phyloP scores from a whole-genome alignment of 2,113 vertebrate genomes.

The Callipepla californica region DNA sequence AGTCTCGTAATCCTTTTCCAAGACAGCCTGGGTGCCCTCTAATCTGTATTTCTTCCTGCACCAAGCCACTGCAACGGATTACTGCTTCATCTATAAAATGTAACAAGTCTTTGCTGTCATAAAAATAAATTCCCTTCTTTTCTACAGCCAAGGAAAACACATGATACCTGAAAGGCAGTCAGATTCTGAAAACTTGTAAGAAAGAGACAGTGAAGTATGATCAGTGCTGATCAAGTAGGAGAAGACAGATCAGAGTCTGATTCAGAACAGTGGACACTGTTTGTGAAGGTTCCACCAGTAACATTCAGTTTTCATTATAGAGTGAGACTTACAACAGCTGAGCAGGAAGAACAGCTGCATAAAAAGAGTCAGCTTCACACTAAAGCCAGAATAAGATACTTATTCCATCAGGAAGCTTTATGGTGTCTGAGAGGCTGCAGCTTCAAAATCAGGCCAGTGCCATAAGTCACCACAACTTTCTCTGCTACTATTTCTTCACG shows the following conservation, averaged over 20 bases:
- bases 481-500: background rate
- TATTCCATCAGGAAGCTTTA: background rate
- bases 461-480: background rate
- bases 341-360: background rate
- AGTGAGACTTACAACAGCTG: background rate
- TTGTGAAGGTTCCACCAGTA: background rate
- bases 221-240: no score
- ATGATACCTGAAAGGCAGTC: background rate
- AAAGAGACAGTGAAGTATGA: no score
- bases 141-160: background rate
- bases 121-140: background rate
- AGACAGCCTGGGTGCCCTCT: background rate
- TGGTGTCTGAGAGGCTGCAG: background rate
- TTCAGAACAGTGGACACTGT: no score
- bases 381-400: background rate
- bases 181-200: background rate
- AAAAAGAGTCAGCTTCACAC: background rate
- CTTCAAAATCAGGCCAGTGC: background rate
- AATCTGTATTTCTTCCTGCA: background rate
- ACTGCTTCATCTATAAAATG: background rate
- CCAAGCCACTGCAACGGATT: background rate
- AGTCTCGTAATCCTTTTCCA: background rate
- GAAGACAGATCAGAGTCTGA: background rate
- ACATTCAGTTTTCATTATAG: background rate
- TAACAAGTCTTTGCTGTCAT: background rate